These are phyloP conservation scores for Dynastes tityus DNA, from an alignment of 2,888 invertebrate species.

Conservation along the genomic window DNA sequence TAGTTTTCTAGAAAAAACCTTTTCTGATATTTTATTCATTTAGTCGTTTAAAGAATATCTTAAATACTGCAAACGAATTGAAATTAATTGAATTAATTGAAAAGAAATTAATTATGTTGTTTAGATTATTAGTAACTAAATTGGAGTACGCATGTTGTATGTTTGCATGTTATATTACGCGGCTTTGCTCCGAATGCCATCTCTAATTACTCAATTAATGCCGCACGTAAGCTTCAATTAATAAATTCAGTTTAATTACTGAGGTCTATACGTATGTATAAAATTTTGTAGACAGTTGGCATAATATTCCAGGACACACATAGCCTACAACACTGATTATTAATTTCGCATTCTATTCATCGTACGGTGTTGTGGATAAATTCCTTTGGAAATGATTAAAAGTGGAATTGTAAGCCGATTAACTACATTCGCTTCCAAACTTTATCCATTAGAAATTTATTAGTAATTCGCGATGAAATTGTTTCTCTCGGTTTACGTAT, in stretches of 20 bases:
- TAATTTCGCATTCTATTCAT: neutral
- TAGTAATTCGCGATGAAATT: neutral
- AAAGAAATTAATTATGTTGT: no score
- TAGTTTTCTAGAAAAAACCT: no score
- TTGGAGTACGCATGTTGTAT: no score
- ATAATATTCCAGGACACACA: neutral
- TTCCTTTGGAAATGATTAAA: constrained; percentile 10
- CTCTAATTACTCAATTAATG: constrained; percentile 1
- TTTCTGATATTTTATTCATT: no score
- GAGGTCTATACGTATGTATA: neutral
- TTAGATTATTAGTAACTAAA: no score
- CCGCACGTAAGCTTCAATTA: neutral
- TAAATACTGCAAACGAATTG: no score
- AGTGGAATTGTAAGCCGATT: constrained; percentile 27
- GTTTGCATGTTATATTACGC: no score
- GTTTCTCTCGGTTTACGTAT: neutral
- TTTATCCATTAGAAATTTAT: constrained; percentile 28
- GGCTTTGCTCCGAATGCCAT: neutral
- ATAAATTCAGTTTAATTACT: neutral
- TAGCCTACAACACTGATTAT: neutral
- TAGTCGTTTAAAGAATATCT: no score
- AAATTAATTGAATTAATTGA: no score
- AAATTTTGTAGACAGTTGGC: neutral
- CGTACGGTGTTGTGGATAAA: neutral
- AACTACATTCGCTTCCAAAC: constrained; percentile 5